Base-by-base conservation (phyloP, 1,140 invertebrate genomes). In the Zaprionus africanus region DNA sequence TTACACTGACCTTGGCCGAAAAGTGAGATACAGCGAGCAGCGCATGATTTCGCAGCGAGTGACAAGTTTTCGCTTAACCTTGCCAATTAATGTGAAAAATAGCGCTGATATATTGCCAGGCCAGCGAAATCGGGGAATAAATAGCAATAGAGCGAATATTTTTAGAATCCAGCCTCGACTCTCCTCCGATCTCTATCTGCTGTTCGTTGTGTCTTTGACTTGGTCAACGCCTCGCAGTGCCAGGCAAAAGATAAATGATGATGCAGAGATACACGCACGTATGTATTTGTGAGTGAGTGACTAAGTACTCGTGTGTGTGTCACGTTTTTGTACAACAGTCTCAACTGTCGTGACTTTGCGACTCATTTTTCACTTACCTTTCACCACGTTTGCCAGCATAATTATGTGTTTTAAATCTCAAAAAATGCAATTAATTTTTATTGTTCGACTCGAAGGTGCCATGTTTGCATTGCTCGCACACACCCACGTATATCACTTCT, bases 11-110 rank as follows among this genome's bases (percentile, higher is more conserved):
- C 84, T 88, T 83, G 73, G 43, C 64, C 26, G 31, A 15, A 46
- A 34, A 31, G 66, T 41, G 51, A 68, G 59, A 53, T 71, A 59
- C 61, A 43, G 56, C 49, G 38, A 34, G 24, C 60, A 38, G 36
- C 12, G n/a, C 7, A 46, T 46, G 41, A 41, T 41, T 41, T 41
- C 38, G 5, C 7, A 41, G 38, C 38, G 36, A 63, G 53, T 60
- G 61, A 62, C 75, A 73, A 77, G 63, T 77, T 66, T 61, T 73
- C 76, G 70, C 84, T 81, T 88, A 83, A 83, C 83, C 83, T 78
- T 88, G 83, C 84, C 83, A 87, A 87, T 87, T 90, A 87, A 84
- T 81, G 81, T 87, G 84, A 88, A 72, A 88, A 78, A 87, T 83
- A 77, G 83, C 67, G 74, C 41, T 58, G 53, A 46, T 73, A 76